Base-by-base conservation (phyloP, 2,113 vertebrate genomes). In the Tursiops truncatus region DNA sequence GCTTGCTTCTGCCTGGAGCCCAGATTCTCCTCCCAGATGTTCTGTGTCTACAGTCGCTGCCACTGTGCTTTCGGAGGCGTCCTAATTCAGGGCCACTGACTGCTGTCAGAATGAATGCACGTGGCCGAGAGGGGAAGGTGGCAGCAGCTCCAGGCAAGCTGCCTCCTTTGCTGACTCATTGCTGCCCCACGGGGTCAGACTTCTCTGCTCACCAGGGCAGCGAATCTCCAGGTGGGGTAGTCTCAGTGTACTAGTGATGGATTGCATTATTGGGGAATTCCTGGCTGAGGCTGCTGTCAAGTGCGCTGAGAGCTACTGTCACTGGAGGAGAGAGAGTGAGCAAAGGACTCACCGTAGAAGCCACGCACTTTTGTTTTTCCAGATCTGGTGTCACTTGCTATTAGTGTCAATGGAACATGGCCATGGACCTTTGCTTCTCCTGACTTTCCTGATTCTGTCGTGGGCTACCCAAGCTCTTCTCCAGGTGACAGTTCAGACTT, bases 271-370 rank as follows among this genome's bases (percentile, higher is more conserved):
- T 88, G 83, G 74, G 74, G 68, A 94, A 92, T 93, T 93, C 33
- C 73, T 89, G 67, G 68, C 71, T 26, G 31, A 77, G 44, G 79
- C 3, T 86, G 77, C 89, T 97, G 85, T 95, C 81, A 83, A 68
- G 53, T 83, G 62, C 44, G 36, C 25, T 70, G 41, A 96, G 36
- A 95, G 12, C 23, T 82, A 31, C 81, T 91, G 76, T 91, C 95
- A 83, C 85, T 25, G 17, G 12, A 25, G 50, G 53, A 91, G 68
- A 33, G 73, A 71, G 20, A 70, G 63, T 2, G 9, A 91, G 33
- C 36, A 86, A 82, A 96, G 73, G 89, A 28, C 36, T 96, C 31
- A 47, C 77, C 85, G 94, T 79, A 41, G 81, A 91, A 89, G 58
- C 28, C 8, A 1, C 17, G 15, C 23, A 4, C n/a, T 53, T 41